These are phyloP conservation scores for Apis cerana DNA, from an alignment of 1,140 invertebrate species.

Conservation along the genomic window DNA sequence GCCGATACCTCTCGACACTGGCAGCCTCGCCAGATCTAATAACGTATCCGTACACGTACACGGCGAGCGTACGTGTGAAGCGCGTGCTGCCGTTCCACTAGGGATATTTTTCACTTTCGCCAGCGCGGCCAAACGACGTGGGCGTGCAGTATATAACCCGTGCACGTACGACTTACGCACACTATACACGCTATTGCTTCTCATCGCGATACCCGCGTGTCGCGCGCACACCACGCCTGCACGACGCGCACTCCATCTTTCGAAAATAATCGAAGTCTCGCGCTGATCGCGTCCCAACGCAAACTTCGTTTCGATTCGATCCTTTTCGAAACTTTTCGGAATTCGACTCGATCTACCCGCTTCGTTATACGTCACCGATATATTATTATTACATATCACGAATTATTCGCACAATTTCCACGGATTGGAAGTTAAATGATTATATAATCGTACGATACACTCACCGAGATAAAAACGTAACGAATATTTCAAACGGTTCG, in stretches of 20 bases:
- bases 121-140: conserved; percentile 60
- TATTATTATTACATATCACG: too few species aligned
- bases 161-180: conserved; percentile 24
- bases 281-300: too few species aligned
- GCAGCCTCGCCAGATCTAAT: conserved; percentile 60
- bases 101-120: conserved; percentile 68
- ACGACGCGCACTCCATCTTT: conserved; percentile 15
- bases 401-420: too few species aligned
- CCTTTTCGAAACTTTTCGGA: too few species aligned
- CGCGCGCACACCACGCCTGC: background rate
- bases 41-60: conserved; percentile 48
- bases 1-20: conserved; percentile 60
- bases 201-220: background rate
- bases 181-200: background rate
- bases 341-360: too few species aligned
- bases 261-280: background rate
- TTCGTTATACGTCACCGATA: too few species aligned
- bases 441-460: too few species aligned
- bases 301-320: too few species aligned
- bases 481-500: too few species aligned
- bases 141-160: conserved; percentile 58
- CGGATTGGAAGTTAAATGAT: too few species aligned
- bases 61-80: background rate
- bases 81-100: conserved; percentile 32
- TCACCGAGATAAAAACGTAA: too few species aligned